phyloP scores from a whole-genome alignment of 2,113 vertebrate species.

The Amazona guildingii region DNA sequence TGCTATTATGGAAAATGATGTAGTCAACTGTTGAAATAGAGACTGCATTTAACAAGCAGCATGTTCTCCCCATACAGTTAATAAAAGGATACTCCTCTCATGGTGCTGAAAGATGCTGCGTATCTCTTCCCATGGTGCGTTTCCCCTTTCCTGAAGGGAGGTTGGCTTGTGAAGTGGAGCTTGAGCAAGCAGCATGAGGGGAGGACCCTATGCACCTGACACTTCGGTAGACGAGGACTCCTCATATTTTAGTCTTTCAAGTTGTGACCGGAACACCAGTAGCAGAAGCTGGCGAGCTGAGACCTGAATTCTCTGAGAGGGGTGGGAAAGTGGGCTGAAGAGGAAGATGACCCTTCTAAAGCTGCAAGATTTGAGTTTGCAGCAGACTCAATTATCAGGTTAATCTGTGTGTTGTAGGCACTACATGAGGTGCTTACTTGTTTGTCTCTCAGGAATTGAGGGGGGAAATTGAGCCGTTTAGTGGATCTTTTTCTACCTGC shows the following conservation, averaged over 20 bases:
- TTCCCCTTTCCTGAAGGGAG: neutral
- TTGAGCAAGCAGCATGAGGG: neutral
- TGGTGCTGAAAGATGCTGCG: neutral
- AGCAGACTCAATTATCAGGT: neutral
- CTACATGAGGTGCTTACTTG: neutral
- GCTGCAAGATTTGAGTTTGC: neutral
- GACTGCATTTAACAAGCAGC: neutral
- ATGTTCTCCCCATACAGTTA: neutral
- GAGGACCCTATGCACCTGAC: neutral
- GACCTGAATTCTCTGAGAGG: neutral
- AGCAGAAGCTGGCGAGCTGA: neutral
- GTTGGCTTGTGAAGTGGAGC: neutral
- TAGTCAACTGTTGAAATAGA: neutral
- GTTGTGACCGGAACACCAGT: neutral
- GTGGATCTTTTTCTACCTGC: neutral
- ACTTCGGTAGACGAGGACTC: neutral
- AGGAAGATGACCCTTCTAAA: neutral
- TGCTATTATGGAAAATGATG: neutral
- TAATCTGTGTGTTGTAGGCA: accelerated
- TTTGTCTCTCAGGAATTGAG: neutral
- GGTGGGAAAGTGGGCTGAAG: neutral
- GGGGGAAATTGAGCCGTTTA: neutral
- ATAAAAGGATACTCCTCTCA: neutral
- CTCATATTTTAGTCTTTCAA: neutral
- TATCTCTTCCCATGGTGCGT: neutral